These are phyloP conservation scores for Chelonoidis abingdonii DNA, from an alignment of 2,113 vertebrate genomes.

Conservation along the genomic window DNA sequence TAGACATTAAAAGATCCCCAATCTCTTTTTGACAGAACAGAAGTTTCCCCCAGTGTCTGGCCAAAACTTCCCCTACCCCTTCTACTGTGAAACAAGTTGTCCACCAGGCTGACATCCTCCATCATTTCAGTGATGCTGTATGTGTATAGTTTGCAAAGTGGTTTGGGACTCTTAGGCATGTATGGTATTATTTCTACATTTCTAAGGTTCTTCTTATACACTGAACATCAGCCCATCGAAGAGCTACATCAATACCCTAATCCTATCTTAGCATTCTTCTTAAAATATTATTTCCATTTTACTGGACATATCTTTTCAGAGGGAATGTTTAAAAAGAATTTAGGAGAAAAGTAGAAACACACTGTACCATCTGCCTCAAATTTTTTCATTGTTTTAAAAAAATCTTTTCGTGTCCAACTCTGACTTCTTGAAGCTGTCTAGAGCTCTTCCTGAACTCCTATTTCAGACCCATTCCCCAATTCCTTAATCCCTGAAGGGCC, in stretches of 20 bases:
- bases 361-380: not conserved
- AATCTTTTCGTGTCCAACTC: not conserved
- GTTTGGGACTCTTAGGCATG: no score
- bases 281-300: no score
- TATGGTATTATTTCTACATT: not conserved
- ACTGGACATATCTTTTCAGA: no score
- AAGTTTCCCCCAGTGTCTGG: not conserved
- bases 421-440: not conserved
- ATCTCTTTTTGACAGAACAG: not conserved
- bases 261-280: no score
- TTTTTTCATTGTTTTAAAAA: not conserved
- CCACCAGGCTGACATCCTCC: not conserved
- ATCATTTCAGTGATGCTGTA: not conserved
- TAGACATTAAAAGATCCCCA: not conserved
- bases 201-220: not conserved
- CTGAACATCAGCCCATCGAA: no score
- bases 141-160: not conserved
- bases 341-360: no score
- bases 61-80: not conserved
- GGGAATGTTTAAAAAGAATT: no score
- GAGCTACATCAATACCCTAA: no score
- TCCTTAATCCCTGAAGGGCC: not conserved
- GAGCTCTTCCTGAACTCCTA: not conserved
- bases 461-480: not conserved
- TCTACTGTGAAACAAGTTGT: not conserved